These are phyloP conservation scores for Bombus confusus DNA, from an alignment of 1,140 invertebrate genomes.

Conservation along the genomic window DNA sequence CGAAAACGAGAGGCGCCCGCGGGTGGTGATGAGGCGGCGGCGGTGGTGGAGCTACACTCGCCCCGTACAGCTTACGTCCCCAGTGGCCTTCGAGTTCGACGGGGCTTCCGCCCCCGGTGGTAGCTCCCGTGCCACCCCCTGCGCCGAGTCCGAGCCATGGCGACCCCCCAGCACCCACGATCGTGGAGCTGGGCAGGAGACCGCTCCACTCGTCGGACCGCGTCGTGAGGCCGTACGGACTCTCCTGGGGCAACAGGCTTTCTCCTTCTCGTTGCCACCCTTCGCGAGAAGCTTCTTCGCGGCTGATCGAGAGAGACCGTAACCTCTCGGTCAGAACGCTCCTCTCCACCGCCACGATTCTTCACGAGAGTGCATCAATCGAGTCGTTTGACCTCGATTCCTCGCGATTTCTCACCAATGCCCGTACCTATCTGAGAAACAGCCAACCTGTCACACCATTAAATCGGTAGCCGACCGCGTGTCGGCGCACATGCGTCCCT, in stretches of 20 bases:
- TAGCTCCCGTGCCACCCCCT: conserved; percentile 74
- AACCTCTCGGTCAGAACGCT: conserved; percentile 58
- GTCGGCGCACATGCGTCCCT: conserved; percentile 54
- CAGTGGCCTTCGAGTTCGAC: conserved; percentile 81
- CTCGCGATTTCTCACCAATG: neutral
- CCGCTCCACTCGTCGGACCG: conserved; percentile 82
- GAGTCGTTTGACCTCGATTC: conserved; percentile 28
- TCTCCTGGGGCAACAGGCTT: conserved; percentile 75
- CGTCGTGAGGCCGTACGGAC: conserved; percentile 80
- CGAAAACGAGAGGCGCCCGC: conserved; percentile 78
- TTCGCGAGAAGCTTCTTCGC: conserved; percentile 50
- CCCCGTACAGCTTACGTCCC: conserved; percentile 80
- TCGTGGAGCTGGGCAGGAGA: conserved; percentile 82
- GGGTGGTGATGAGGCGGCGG: conserved; percentile 81
- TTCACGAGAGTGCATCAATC: conserved; percentile 57
- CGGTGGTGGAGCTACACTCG: conserved; percentile 80
- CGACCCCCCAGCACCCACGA: conserved; percentile 82
- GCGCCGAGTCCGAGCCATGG: conserved; percentile 81
- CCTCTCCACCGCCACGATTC: conserved; percentile 44
- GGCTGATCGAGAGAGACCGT: conserved; percentile 49
- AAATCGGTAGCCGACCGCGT: conserved; percentile 54
- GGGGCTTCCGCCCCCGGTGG: conserved; percentile 77
- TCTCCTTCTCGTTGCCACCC: conserved; percentile 63
- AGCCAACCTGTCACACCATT: conserved; percentile 44
- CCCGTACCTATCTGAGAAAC: neutral